These are phyloP conservation scores for Scaptomyza graminum DNA, from an alignment of 1,140 invertebrate species.

Conservation along the genomic window DNA sequence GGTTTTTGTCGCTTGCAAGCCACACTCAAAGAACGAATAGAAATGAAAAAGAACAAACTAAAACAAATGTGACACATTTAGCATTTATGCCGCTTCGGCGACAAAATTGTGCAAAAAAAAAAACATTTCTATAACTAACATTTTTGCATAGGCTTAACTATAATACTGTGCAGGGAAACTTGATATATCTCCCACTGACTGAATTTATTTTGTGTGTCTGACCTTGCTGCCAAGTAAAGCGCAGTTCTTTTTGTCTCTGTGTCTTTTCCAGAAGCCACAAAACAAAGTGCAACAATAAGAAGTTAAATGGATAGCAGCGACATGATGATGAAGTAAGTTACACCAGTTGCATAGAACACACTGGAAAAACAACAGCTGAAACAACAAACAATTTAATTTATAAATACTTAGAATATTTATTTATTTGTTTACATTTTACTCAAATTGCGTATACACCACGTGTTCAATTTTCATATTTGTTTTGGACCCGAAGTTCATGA, in stretches of 20 bases:
- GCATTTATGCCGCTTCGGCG: constrained; percentile 76
- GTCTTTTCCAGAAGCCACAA: constrained; percentile 49
- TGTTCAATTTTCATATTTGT: constrained; percentile 12
- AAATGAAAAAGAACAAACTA: constrained; percentile 9
- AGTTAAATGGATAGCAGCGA: constrained; percentile 24
- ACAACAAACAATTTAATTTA: background rate
- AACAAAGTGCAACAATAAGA: constrained; percentile 15
- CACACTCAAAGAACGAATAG: constrained; percentile 2
- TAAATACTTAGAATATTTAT: background rate
- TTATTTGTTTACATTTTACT: background rate
- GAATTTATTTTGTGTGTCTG: constrained; percentile 52
- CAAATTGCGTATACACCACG: constrained; percentile 36
- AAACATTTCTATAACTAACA: constrained; percentile 17
- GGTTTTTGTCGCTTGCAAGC: constrained; percentile 26
- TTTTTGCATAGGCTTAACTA: constrained; percentile 21
- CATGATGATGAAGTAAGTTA: constrained; percentile 63
- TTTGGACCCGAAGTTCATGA: constrained; percentile 67
- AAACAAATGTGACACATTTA: constrained; percentile 48
- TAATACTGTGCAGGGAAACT: constrained; percentile 32
- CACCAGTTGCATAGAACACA: background rate
- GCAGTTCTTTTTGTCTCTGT: constrained; percentile 1
- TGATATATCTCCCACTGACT: constrained; percentile 61
- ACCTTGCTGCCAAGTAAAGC: constrained; percentile 65
- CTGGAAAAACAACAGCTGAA: background rate
- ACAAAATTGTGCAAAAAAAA: constrained; percentile 10